Conservation (phyloP, 2,888 invertebrate species). For the Sabatieria punctata region DNA sequence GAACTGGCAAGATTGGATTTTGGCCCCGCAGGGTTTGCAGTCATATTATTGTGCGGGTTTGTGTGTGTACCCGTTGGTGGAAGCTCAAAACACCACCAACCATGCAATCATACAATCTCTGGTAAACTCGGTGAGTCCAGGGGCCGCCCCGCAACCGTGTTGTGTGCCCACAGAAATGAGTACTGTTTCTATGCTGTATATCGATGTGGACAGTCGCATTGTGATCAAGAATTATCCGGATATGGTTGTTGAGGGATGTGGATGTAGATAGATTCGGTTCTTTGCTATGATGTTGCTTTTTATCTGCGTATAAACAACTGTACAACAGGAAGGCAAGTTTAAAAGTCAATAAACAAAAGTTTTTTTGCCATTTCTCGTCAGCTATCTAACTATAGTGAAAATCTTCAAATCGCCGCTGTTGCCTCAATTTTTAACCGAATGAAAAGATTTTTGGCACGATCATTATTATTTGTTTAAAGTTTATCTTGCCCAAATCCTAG, state of each 20-base stretch:
- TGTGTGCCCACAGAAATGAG: conserved; percentile 87
- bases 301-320: too few species aligned
- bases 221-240: conserved; percentile 94
- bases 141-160: conserved; percentile 75
- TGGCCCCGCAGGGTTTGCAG: conserved; percentile 50
- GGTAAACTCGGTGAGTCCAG: conserved; percentile 75
- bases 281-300: too few species aligned
- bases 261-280: too few species aligned
- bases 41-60: conserved; percentile 88
- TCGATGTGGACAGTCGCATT: conserved; percentile 78
- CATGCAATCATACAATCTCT: conserved; percentile 92
- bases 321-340: too few species aligned
- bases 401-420: too few species aligned
- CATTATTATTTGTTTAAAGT: too few species aligned
- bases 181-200: conserved; percentile 82
- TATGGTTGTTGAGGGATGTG: conserved; percentile 91
- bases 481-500: too few species aligned
- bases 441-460: too few species aligned
- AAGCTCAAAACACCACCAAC: conserved; percentile 84
- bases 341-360: too few species aligned
- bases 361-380: too few species aligned
- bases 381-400: too few species aligned
- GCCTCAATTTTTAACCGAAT: too few species aligned
- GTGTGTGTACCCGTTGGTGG: conserved; percentile 79
- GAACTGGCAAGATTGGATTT: conserved; percentile 82